Base-by-base conservation (phyloP, 2,113 vertebrate genomes). In the Machaerirhynchus nigripectus region DNA sequence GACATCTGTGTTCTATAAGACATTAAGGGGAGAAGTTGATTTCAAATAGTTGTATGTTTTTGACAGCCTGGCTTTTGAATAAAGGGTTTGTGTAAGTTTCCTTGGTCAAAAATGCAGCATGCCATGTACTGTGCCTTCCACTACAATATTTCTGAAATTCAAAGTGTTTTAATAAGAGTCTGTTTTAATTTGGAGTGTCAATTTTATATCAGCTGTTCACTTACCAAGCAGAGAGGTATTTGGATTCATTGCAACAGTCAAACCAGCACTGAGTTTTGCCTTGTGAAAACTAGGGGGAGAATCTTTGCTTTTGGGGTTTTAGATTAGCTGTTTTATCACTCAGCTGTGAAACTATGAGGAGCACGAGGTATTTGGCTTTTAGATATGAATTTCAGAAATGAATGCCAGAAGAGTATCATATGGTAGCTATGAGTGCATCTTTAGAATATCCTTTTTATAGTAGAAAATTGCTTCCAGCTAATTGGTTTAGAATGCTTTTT, bases 1-100 rank as follows among this genome's bases (percentile, higher is more conserved):
- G 75, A 94, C 92, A 85, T 93, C 91, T 96, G 88, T 85, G 77
- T 69, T 94, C 79, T 95, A n/a, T 95, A 78, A 73, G 84, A 93
- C 83, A 50, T 93, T 76, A 80, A 85, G 69, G 16, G 31, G 49
- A 91, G 56, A 94, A 68, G 40, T 14, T 83, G 50, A 33, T 91
- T 93, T 91, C 35, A 80, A 67, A 33, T 50, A 85, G 50, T 12
- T 53, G n/a, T 79, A 30, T 65, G 28, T 30, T 94, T 95, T 91
- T 94, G 74, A 55, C 47, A 87, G 39, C 20, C 39, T 94, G 74
- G 35, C 42, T 59, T 92, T 86, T 86, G 56, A 88, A 63, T 68
- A 76, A 50, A 31, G 40, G 5, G 5, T 65, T 69, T 74, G 24
- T 57, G 11, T 19, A 23, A 80, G 35, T 84, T 90, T 86, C 42